Evolutionary conservation across 2,113 vertebrate genomes (phyloP), one percentile per base, ranked within the genome.

Genomic region (Phaetusa simplex): DNA sequence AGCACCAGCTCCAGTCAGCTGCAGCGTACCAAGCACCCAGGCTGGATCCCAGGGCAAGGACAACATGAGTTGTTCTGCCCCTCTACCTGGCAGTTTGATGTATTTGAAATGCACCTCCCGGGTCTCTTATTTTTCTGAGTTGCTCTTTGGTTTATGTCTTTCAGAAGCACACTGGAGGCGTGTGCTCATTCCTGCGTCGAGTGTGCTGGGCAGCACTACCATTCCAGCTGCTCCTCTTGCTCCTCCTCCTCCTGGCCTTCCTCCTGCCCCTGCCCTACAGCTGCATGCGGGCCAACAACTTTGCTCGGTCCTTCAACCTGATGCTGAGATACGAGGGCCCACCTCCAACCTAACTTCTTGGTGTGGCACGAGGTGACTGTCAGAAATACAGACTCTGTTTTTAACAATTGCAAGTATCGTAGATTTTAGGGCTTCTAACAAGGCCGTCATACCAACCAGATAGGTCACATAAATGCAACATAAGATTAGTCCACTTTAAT

Each of bases 211-310:
- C 98, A 81, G 99, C 99, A 0, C 97, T 99, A 2, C 99, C 98
- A 0, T 71, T 99, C 40, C 99, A 99, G 87, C 78, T 98, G 4
- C 97, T 99, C 22, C 97, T 99, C 4, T 92, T 99, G 29, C 97
- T 99, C 0, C 96, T 99, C 4, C 98, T 99, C n/a, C 98, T 99
- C 6, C 97, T 99, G 72, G 98, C 99, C 38, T 98, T 99, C 91
- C 98, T 99, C 81, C 98, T 99, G 34, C 99, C 99, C 1, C 95
- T 99, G 67, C 97, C 83, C n/a, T 97, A 92, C 97, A 98, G 98
- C 98, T 99, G 99, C 97, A 95, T 98, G 0, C 97, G 99, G 73
- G 97, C 98, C 98, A 99, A 99, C 98, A 99, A 99, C 97, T 99
- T 99, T 5, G 99, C 99, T 78, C 98, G 98, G 22, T 99, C 99